Conservation (phyloP, 2,113 vertebrate genomes). For the Raphicerus campestris region DNA sequence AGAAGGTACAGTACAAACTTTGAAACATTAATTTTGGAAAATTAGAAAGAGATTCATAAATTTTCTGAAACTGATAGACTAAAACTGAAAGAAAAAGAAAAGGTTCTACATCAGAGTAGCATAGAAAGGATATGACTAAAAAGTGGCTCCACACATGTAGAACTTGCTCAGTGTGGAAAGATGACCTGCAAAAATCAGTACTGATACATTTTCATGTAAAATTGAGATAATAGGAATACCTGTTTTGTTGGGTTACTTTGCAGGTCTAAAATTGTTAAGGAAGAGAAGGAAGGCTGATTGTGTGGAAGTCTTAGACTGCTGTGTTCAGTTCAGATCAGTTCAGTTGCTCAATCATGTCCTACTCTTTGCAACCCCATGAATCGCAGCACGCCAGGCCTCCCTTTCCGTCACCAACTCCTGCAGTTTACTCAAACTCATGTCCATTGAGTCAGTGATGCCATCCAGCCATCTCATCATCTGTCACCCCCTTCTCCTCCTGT, state of each 20-base stretch:
- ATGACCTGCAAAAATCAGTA: neutral
- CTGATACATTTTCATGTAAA: neutral
- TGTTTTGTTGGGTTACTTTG: neutral
- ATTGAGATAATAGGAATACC: neutral
- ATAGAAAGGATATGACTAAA: neutral
- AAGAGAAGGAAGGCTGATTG: neutral
- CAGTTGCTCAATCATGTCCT: accelerated
- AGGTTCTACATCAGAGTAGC: neutral
- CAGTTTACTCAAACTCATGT: no score
- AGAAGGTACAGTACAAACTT: neutral
- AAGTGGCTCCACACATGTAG: neutral
- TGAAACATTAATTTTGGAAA: neutral
- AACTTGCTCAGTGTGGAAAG: neutral
- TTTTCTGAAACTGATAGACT: neutral
- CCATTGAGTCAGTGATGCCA: no score
- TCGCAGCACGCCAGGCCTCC: no score
- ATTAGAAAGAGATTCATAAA: neutral
- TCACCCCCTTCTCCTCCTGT: accelerated
- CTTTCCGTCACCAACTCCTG: no score
- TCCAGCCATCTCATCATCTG: no score
- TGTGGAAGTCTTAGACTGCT: neutral
- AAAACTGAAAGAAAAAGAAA: neutral
- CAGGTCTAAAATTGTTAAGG: neutral
- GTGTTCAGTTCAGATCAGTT: no score
- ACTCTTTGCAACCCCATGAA: no score